Evolutionary conservation across 1,140 invertebrate species (phyloP).

Genomic region (Goniozus legneri): DNA sequence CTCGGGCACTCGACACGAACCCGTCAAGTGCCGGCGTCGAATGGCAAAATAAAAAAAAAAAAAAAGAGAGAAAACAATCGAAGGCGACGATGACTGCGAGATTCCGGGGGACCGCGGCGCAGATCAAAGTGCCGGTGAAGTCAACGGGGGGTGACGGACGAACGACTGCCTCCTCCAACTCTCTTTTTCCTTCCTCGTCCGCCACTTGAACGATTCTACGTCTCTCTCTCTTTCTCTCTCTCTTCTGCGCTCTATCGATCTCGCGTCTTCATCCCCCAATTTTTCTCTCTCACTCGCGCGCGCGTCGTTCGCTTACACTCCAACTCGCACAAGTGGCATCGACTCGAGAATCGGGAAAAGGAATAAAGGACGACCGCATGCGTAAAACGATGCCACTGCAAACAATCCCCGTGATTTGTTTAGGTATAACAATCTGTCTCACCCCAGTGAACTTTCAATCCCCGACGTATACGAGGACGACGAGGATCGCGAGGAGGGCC

Average conservation of each 20-base stretch:
- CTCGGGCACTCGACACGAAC: too few relatives aligned
- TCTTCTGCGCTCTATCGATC: not conserved
- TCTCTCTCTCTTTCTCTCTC: not conserved
- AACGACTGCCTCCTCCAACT: constrained; percentile 18
- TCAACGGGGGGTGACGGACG: constrained; percentile 30
- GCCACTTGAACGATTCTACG: too few relatives aligned
- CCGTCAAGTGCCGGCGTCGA: too few relatives aligned
- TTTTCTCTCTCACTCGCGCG: constrained; percentile 15
- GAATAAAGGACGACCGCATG: constrained; percentile 53
- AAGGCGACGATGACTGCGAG: constrained; percentile 25
- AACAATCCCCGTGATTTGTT: constrained; percentile 54
- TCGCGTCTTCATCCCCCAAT: not conserved
- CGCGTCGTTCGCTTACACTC: constrained; percentile 47
- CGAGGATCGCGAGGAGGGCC: too few relatives aligned
- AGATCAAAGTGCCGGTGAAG: constrained; percentile 44
- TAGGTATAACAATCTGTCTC: constrained; percentile 49
- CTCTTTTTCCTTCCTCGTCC: constrained; percentile 1
- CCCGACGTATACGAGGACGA: too few relatives aligned
- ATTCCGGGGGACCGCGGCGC: constrained; percentile 33
- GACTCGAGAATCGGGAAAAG: constrained; percentile 44
- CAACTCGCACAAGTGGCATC: constrained; percentile 52
- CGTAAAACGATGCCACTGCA: constrained; percentile 56
- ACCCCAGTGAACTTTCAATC: constrained; percentile 7
- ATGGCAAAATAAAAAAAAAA: not conserved
- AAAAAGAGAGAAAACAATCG: constrained; percentile 13